A percentile compares a stretch with the other conserved stretches of the same genome.
Conservation (phyloP, 1,140 invertebrate genomes). For the Aleiodes sp. region DNA sequence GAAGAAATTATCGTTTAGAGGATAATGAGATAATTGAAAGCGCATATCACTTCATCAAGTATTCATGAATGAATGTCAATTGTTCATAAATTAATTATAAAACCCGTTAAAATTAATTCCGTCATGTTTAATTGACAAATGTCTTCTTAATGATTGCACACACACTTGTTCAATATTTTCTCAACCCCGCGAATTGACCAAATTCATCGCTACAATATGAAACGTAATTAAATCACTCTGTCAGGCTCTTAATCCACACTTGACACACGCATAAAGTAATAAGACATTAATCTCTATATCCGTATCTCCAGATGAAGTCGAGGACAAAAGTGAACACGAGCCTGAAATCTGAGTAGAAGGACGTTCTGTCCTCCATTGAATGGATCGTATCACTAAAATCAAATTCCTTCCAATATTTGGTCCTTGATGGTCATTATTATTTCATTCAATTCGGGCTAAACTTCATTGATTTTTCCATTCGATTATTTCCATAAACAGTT, state of each 20-base stretch:
- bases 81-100: too few species aligned
- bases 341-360: conserved; percentile 25
- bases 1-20: not conserved
- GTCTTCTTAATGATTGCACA: too few species aligned
- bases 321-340: conserved; percentile 15
- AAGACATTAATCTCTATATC: not conserved
- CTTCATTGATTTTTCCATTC: not conserved
- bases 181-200: too few species aligned
- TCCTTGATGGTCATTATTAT: not conserved
- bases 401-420: conserved; percentile 4
- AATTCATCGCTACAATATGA: too few species aligned
- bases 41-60: too few species aligned
- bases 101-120: too few species aligned
- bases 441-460: not conserved
- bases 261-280: not conserved
- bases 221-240: not conserved
- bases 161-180: too few species aligned
- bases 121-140: not conserved
- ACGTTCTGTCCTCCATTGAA: conserved; percentile 7
- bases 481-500: not conserved
- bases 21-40: not conserved
- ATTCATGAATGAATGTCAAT: too few species aligned
- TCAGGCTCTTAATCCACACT: not conserved
- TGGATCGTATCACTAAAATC: conserved; percentile 1
- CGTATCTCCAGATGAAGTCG: not conserved